Base-by-base conservation (phyloP, 2,113 vertebrate genomes). In the Noctilio leporinus region DNA sequence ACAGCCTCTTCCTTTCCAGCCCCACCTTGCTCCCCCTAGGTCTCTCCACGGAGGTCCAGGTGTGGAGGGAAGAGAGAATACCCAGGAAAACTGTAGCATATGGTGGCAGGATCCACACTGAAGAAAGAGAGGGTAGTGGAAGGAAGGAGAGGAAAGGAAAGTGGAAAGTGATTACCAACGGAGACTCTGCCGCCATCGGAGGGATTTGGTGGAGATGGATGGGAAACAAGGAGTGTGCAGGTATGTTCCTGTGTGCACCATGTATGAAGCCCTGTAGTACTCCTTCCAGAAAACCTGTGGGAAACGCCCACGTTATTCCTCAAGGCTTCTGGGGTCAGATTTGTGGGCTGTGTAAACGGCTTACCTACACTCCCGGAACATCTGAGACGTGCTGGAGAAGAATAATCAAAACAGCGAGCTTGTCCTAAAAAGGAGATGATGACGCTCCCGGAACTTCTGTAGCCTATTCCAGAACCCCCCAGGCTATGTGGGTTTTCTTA, bases 401-500 rank as follows among this genome's bases (percentile, higher is more conserved):
- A 88, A 35, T 40, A 38, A 55, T 82, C 73, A 67, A 89, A 93
- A 65, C 47, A 75, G 55, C 5, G 2, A 57, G 53, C 45, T 53
- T 62, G 12, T 65, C 91, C 55, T 28, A 38, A 92, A 69, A 86
- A 59, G 59, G 85, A 75, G 47, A 35, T n/a, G n/a, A n/a, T n/a
- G 69, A 12, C 26, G 12, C 51, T 59, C 35, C 38, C 65, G 85
- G 22, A 83, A 80, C 80, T 14, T 47, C 85, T 40, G 6, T 55
- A 78, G 62, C 45, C 45, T 43, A 3, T 59, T 88, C 55, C 78
- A 89, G 92, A 93, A 80, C 14, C 38, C 35, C 40, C 87, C 84
- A 17, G 75, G 81, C 72, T 85, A 43, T 67, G 88, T 84, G 33
- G 28, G 93, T 93, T 93, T 86, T 89, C 81, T 94, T 92, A 40